Base-by-base conservation (phyloP, 92 coral and sea anemone genomes). In the Metridium senile region DNA sequence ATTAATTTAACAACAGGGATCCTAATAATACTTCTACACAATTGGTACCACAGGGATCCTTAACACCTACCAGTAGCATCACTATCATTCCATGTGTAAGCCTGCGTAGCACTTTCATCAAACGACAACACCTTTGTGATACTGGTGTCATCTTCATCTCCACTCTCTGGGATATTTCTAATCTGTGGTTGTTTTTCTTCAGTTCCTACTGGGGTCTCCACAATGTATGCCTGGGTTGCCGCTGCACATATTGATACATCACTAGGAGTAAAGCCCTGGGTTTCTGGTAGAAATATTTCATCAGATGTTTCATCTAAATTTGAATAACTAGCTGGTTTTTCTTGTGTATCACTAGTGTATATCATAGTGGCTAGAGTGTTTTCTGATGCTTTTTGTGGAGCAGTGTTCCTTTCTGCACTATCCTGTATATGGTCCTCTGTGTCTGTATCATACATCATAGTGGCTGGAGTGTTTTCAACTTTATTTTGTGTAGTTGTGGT, bases 91-190 rank as follows among this genome's bases (percentile, higher is more conserved):
- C 64, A 70, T 0, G 62, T 35, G 49, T 79, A 79, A 20, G 72
- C 84, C 47, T 79, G 77, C 13, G 84, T 70, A 59, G 84, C 84
- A 68, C 70, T 62, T 18, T 70, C 73, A 58, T 79, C 76, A 79
- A 32, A 57, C 1, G 83, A 31, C 39, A 77, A 65, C n/a, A 21
- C 32, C 31, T 77, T 77, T 51, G 52, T 56, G 10, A 67, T 49
- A 1, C 56, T 25, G 10, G 19, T 9, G 0, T 45, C 46, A 13
- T 45, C 70, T 58, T 58, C 84, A 61, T 79, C 84, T 58, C 35
- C 76, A 58, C 84, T 79, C 7, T 79, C 84, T 19, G 84, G 77
- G 11, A 73, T 58, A 23, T 73, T 58, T 16, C 78, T 58, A 26
- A 73, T 32, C 18, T 46, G 39, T 27, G 13, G 53, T 25, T 3